Conservation (phyloP, 1,140 invertebrate species). For the Ectropis grisescens region DNA sequence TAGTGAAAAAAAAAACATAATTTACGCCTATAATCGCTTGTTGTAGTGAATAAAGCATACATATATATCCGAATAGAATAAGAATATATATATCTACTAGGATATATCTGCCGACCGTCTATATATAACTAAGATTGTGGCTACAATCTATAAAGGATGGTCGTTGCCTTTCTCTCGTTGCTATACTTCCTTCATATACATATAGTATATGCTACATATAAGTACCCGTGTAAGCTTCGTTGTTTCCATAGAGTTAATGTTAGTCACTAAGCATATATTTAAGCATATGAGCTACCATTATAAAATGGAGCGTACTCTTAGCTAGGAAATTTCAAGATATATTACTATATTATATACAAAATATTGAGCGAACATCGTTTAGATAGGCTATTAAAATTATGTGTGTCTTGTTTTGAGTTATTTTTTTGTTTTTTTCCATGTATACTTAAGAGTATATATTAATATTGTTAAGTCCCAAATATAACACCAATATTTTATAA, state of each 20-base stretch:
- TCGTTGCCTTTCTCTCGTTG: constrained; percentile 49
- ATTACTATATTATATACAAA: constrained; percentile 53
- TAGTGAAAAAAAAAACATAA: constrained; percentile 25
- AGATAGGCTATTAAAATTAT: constrained; percentile 32
- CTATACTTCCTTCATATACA: constrained; percentile 46
- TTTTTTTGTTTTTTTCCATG: too few species aligned
- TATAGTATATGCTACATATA: constrained; percentile 24
- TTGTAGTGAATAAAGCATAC: constrained; percentile 30
- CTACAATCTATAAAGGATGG: constrained; percentile 18
- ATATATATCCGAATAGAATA: constrained; percentile 41
- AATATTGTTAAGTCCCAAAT: too few species aligned
- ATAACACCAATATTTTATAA: too few species aligned
- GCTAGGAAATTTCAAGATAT: constrained; percentile 53
- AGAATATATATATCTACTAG: constrained; percentile 8
- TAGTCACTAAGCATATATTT: constrained; percentile 10
- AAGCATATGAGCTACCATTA: constrained; percentile 18
- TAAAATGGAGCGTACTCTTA: constrained; percentile 33
- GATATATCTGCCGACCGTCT: constrained; percentile 26
- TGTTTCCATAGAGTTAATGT: constrained; percentile 23
- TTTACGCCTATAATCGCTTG: constrained; percentile 47
- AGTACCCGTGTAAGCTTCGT: constrained; percentile 19
- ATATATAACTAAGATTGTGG: constrained; percentile 13
- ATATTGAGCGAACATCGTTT: constrained; percentile 22
- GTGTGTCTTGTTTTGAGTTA: constrained; percentile 27
- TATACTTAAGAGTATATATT: too few species aligned